These are phyloP conservation scores for Atherix ibis DNA, from an alignment of 2,888 invertebrate species.

Conservation along the genomic window DNA sequence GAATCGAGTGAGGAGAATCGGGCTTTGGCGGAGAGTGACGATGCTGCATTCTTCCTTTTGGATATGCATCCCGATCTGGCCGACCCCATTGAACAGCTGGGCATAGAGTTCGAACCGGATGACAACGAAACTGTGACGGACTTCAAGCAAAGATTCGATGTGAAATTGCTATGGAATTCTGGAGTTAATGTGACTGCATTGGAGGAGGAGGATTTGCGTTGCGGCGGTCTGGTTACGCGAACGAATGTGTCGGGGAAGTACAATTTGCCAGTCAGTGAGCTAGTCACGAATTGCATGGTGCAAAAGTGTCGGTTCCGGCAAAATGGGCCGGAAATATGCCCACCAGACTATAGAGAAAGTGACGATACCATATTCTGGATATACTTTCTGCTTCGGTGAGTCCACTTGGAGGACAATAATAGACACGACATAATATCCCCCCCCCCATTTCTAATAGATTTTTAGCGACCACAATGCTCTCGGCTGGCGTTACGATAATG, in stretches of 20 bases:
- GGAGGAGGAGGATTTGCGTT: constrained; percentile 56
- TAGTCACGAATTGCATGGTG: constrained; percentile 53
- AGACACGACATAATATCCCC: neutral
- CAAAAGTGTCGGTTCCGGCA: constrained; percentile 60
- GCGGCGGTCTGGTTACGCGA: constrained; percentile 53
- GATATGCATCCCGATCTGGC: constrained; percentile 61
- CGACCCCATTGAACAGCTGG: constrained; percentile 58
- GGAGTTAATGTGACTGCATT: constrained; percentile 59
- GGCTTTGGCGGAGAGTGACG: constrained; percentile 26
- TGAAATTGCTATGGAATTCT: constrained; percentile 43
- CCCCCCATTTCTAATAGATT: constrained; percentile 34
- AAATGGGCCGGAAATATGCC: constrained; percentile 63
- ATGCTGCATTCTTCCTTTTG: constrained; percentile 43
- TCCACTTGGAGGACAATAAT: no score
- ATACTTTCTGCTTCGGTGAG: constrained; percentile 50
- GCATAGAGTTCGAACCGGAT: constrained; percentile 58
- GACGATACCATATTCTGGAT: constrained; percentile 67
- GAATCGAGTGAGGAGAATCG: constrained; percentile 33
- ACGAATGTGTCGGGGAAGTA: constrained; percentile 47
- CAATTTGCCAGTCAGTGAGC: constrained; percentile 39
- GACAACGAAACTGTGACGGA: constrained; percentile 57
- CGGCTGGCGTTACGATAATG: constrained; percentile 75
- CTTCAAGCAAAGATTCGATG: constrained; percentile 53
- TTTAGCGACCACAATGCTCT: constrained; percentile 63
- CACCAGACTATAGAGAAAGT: constrained; percentile 63